Evolutionary conservation across 2,888 invertebrate species (phyloP).

Genomic region (Dexiosoma caninum): DNA sequence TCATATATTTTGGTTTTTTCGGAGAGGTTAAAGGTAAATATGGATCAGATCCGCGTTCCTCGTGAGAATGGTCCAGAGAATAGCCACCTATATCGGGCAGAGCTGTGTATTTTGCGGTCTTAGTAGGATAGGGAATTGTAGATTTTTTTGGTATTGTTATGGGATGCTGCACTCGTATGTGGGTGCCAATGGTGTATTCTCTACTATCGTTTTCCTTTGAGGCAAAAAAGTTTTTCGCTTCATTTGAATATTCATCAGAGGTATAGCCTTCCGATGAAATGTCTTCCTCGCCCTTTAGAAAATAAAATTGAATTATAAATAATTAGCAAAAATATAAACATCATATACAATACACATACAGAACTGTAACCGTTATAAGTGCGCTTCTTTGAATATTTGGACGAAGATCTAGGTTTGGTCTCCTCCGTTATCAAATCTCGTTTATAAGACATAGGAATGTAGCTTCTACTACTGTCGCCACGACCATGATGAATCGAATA

Average conservation of each 20-base stretch:
- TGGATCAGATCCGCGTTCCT: conserved; percentile 63
- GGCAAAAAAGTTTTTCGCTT: conserved; percentile 62
- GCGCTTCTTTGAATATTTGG: conserved; percentile 67
- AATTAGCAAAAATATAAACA: background rate
- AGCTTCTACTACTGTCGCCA: conserved; percentile 32
- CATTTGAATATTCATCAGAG: conserved; percentile 70
- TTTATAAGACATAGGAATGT: conserved; percentile 65
- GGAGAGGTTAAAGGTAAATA: conserved; percentile 46
- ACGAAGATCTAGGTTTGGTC: conserved; percentile 67
- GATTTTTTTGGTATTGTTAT: conserved; percentile 71
- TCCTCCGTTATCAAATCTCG: conserved; percentile 70
- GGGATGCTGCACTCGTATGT: conserved; percentile 74
- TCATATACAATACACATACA: conserved; percentile 67
- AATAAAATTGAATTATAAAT: background rate
- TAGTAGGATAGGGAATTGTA: conserved; percentile 63
- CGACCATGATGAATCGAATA: conserved; percentile 55
- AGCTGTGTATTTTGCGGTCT: conserved; percentile 68
- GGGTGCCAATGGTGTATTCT: conserved; percentile 74
- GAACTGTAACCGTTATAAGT: conserved; percentile 69
- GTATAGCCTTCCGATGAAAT: conserved; percentile 70
- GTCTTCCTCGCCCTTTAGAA: conserved; percentile 71
- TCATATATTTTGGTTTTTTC: conserved; percentile 69
- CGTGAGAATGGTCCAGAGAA: conserved; percentile 65
- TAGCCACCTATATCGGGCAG: conserved; percentile 46
- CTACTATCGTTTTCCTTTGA: conserved; percentile 70